Base-by-base conservation (phyloP, 2,797 vertebrate genomes). In the Miichthys miiuy region DNA sequence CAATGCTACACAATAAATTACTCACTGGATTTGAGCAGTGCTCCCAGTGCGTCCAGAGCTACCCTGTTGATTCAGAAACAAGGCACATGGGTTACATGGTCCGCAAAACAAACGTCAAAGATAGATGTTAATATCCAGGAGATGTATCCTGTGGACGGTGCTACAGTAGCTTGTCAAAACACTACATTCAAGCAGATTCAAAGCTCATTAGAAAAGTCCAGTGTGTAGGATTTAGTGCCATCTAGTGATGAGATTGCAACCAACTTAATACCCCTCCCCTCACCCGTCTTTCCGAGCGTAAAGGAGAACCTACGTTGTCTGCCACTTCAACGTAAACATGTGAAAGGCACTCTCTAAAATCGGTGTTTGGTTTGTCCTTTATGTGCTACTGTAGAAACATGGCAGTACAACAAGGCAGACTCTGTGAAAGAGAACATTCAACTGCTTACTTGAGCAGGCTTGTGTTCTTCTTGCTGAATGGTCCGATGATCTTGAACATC, bases 1-100 rank as follows among this genome's bases (percentile, higher is more conserved):
- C 66, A 81, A 61, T 27, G 54, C 18, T 50, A 81, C 17, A 70
- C 80, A 72, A 41, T 21, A 69, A 84, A 77, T 89, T 82, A 97
- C 98, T 98, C 96, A 99, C 98, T 99, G 92, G 97, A 99, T 96
- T 98, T 99, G 90, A 99, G 96, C 92, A 99, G 96, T 60, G 97
- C 96, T 94, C 96, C 96, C 90, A 99, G 95, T 80, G 98, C 97
- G 86, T 99, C 98, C 96, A 99, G 96, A 91, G 97, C 95, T 89
- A 99, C 97, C 93, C 98, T 99, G 96, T 94, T 93, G 94, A 95
- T 86, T 94, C 82, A 95, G 90, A 88, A 92, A 95, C 86, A 87
- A 80, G 46, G 71, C 44, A 84, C 65, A 86, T 38, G 20, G 62
- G 64, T 86, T 78, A 82, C 66, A 80, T 55, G 50, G 66, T 79